Conservation (phyloP, 2,797 vertebrate species). For the Rhinatrema bivittatum region DNA sequence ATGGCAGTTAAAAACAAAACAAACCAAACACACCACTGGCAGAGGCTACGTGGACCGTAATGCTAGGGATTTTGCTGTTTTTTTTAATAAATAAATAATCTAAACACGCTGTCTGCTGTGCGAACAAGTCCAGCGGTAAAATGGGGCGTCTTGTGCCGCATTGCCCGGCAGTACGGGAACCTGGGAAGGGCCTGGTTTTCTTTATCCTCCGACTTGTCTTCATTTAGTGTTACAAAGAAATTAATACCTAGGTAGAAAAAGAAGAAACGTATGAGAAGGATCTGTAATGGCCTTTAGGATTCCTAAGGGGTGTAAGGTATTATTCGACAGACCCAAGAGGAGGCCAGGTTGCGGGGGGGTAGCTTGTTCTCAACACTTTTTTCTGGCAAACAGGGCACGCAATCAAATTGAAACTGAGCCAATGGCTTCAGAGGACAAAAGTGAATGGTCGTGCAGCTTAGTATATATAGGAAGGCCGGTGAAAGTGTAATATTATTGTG, state of each 20-base stretch:
- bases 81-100: constrained; percentile 89
- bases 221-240: constrained; percentile 33
- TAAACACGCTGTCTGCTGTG: constrained; percentile 52
- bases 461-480: no score
- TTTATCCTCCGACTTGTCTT: constrained; percentile 37
- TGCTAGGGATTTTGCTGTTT: no score
- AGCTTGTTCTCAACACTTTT: no score
- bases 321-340: no score
- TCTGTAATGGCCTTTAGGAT: no score
- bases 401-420: no score
- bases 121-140: constrained; percentile 53
- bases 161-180: constrained; percentile 49
- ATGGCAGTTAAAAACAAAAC: no score
- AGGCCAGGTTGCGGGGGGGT: not conserved
- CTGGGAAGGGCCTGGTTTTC: constrained; percentile 45
- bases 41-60: constrained; percentile 55
- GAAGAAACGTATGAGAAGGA: constrained; percentile 1
- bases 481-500: no score
- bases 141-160: constrained; percentile 47
- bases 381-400: no score
- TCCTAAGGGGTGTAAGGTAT: not conserved
- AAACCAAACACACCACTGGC: constrained; percentile 58
- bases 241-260: constrained; percentile 72
- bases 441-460: no score
- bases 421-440: no score